phyloP scores from a whole-genome alignment of 2,113 vertebrate species.

The Tricholaema leucomelas region DNA sequence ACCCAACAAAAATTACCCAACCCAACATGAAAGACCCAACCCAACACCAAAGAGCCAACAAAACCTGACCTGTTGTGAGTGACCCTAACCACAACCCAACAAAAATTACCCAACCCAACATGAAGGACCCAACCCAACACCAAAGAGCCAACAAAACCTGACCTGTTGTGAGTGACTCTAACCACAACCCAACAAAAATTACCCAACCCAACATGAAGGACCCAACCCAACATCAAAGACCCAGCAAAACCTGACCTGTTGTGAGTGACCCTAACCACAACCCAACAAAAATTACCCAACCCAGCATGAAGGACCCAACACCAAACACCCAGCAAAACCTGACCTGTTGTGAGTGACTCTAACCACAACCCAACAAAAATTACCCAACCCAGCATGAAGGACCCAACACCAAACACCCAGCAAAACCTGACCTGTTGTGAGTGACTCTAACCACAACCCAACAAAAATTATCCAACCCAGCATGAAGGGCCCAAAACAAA shows the following conservation, averaged over 20 bases:
- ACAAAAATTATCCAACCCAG: rapidly evolving
- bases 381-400: background rate
- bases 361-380: rapidly evolving
- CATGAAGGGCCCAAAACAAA: background rate
- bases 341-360: background rate
- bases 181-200: rapidly evolving
- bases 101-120: rapidly evolving
- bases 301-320: too few species aligned
- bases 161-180: background rate
- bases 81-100: background rate
- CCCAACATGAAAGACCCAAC: background rate
- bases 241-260: background rate
- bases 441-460: background rate
- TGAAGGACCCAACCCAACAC: background rate
- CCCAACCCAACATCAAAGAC: background rate
- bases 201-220: background rate
- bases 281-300: background rate
- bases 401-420: background rate
- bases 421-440: rapidly evolving
- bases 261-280: background rate
- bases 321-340: background rate
- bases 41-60: background rate
- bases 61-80: too few species aligned
- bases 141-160: background rate
- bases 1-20: rapidly evolving